phyloP scores from a whole-genome alignment of 2,888 invertebrate genomes.

The Formica aserva region DNA sequence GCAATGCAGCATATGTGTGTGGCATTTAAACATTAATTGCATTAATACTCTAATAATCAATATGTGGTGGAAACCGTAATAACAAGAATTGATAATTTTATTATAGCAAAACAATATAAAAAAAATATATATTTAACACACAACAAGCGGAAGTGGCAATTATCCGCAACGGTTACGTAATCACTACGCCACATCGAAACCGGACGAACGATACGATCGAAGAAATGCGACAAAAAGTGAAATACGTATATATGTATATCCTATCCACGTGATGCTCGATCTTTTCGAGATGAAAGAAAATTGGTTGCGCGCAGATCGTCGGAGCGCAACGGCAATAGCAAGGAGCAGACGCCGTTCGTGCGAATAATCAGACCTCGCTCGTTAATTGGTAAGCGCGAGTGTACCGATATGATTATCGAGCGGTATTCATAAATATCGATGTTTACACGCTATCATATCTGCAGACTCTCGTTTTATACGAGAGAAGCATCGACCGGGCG shows the following conservation, averaged over 20 bases:
- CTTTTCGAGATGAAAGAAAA: not conserved
- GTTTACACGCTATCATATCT: conserved; percentile 6
- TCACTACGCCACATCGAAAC: not conserved
- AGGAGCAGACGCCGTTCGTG: not conserved
- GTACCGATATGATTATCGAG: conserved; percentile 1
- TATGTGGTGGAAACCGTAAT: not conserved
- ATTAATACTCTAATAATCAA: not conserved
- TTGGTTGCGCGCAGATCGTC: not conserved
- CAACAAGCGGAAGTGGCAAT: not conserved
- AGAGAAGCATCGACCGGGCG: not conserved
- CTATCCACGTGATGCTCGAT: not conserved
- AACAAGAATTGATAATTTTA: not conserved
- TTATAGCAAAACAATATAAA: not conserved
- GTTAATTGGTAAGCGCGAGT: conserved; percentile 14
- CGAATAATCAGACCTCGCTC: conserved; percentile 1
- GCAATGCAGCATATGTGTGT: too few species aligned
- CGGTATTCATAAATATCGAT: conserved; percentile 23
- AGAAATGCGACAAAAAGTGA: not conserved
- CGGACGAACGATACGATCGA: not conserved
- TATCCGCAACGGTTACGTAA: conserved; percentile 5
- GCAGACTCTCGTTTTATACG: not conserved
- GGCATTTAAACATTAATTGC: too few species aligned
- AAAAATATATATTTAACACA: not conserved
- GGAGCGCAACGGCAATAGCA: not conserved
- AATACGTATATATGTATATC: not conserved